phyloP scores from a whole-genome alignment of 2,113 vertebrate genomes.

The Eulemur macaco region DNA sequence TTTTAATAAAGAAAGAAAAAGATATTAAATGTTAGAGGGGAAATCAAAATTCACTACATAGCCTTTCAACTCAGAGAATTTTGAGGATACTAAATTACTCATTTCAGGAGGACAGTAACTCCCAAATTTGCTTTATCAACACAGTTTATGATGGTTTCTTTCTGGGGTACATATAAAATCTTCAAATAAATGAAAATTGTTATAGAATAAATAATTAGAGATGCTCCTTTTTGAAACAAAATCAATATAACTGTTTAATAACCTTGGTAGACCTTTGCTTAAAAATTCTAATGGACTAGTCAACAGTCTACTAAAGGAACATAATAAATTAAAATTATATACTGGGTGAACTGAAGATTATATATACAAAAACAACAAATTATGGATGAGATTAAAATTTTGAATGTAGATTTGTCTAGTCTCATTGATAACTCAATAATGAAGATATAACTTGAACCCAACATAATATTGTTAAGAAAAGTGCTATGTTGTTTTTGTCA shows the following conservation, averaged over 20 bases:
- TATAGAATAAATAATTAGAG: slow-evolving; percentile 38
- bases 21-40: neutral
- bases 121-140: slow-evolving; percentile 19
- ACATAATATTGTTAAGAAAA: neutral
- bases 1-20: slow-evolving; percentile 17
- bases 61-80: neutral
- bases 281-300: slow-evolving; percentile 33
- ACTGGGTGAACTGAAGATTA: neutral
- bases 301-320: slow-evolving; percentile 52
- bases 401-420: neutral
- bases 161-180: neutral
- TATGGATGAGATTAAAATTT: slow-evolving; percentile 16
- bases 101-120: slow-evolving; percentile 4
- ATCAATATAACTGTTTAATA: slow-evolving; percentile 40
- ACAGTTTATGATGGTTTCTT: neutral
- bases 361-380: neutral
- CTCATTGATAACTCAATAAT: slow-evolving; percentile 31
- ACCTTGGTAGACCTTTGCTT: neutral
- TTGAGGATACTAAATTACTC: neutral
- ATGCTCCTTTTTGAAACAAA: slow-evolving; percentile 65
- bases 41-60: slow-evolving; percentile 5
- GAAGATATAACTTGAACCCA: slow-evolving; percentile 29
- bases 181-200: neutral
- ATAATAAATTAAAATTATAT: slow-evolving; percentile 20
- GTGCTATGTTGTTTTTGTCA: neutral